Base-by-base conservation (phyloP, 2,888 invertebrate species). In the Lymantria monacha region DNA sequence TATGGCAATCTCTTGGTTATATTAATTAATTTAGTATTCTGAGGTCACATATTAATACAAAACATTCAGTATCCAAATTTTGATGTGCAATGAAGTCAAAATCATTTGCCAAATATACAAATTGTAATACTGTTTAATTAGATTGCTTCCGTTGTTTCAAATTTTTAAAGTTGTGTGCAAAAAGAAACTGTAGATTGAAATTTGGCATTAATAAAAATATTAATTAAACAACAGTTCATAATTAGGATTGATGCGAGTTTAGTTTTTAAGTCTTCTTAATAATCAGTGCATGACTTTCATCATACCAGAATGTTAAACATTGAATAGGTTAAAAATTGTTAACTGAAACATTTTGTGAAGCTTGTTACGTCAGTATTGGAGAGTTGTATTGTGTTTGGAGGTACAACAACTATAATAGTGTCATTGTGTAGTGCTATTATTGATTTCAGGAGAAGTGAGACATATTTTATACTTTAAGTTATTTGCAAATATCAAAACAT, bases 241-340 rank as follows among this genome's bases (percentile, higher is more conserved):
- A 38, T 38, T 38, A 38, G 11, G 12, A 38, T 38, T 38, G 7
- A n/a, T 38, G 38, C 12, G n/a, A 3, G 12, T 38, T 3, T 22
- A 38, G 7, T 38, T 38, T 38, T 38, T 38, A 7, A 38, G 11
- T 38, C 38, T 38, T 38, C 12, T 38, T 14, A 52, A 30, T 42
- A 45, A 52, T 42, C 45, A 46, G 48, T 52, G 52, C 48, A 46
- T 52, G 52, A 52, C 44, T 52, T 44, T 48, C 38, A 42, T 22
- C 30, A 36, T 38, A 48, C 42, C 13, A 52, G 40, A 51, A 47
- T 44, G 33, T 31, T 43, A 12, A 45, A 42, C 33, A 38, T 42
- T 44, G 14, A 22, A 42, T 36, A 42, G 45, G 13, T 46, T 40
- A 12, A 12, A 13, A 40, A 22, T 36, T 41, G 40, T 44, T 44